These are phyloP conservation scores for Luidia sarsii DNA, from an alignment of 53 echinoderm and acorn worm species.

Conservation along the genomic window DNA sequence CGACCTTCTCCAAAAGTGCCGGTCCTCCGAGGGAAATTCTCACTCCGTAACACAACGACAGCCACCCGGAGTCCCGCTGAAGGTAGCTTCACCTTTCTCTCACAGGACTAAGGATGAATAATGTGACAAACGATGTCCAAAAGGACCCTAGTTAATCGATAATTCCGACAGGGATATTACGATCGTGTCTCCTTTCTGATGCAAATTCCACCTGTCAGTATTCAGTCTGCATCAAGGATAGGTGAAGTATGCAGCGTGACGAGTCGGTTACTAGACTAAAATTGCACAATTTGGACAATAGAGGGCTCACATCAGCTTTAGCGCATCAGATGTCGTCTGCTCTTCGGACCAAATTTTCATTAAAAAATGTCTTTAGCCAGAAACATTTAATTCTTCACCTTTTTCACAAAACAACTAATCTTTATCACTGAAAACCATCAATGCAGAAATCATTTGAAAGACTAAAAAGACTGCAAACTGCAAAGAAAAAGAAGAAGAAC, in stretches of 20 bases:
- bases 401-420: no score
- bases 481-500: no score
- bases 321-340: background rate
- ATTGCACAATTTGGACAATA: slow-evolving; percentile 1
- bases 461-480: no score
- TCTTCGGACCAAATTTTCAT: no score
- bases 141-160: slow-evolving; percentile 2
- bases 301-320: slow-evolving; percentile 43
- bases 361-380: no score
- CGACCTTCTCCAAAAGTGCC: no score
- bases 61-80: background rate
- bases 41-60: background rate
- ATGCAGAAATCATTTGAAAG: no score
- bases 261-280: slow-evolving; percentile 25
- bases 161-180: background rate
- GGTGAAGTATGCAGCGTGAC: background rate
- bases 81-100: background rate
- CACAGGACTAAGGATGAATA: no score
- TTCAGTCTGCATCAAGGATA: slow-evolving; percentile 2
- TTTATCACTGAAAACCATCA: no score
- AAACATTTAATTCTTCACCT: no score
- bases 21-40: background rate
- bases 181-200: background rate
- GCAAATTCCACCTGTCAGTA: slow-evolving; percentile 24
- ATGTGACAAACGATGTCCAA: background rate